Percentiles rank a stretch among this genome's conserved stretches.
Evolutionary conservation across 2,797 vertebrate species (phyloP).

Genomic region (Danio jaintianensis): DNA sequence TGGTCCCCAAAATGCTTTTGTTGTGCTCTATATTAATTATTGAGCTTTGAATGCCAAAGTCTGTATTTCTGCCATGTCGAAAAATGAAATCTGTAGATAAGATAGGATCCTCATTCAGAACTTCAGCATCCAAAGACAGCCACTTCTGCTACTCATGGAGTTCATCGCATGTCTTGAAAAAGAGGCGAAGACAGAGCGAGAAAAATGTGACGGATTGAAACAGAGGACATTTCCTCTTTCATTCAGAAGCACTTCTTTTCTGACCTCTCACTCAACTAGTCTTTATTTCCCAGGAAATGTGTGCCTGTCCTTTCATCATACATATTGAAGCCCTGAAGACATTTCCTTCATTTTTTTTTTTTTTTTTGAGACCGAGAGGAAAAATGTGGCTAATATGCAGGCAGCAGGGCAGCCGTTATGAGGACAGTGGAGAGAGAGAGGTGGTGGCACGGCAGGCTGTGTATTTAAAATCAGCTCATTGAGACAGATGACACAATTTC

Average conservation of each 20-base stretch:
- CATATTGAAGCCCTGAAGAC: conserved; percentile 55
- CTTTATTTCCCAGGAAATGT: conserved; percentile 49
- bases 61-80: neutral
- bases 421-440: conserved; percentile 56
- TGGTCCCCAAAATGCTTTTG: too few species aligned
- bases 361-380: conserved; percentile 50
- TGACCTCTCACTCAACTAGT: conserved; percentile 33
- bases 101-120: neutral
- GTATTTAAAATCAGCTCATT: conserved; percentile 66
- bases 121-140: conserved; percentile 31
- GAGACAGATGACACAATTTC: conserved; percentile 66
- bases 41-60: conserved; percentile 1
- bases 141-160: conserved; percentile 30
- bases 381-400: conserved; percentile 63
- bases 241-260: conserved; percentile 42
- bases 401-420: conserved; percentile 56
- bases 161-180: conserved; percentile 14
- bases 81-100: conserved; percentile 37
- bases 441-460: conserved; percentile 54
- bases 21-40: too few species aligned
- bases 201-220: conserved; percentile 19
- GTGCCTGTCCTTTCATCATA: conserved; percentile 55
- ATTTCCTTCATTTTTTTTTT: conserved; percentile 36
- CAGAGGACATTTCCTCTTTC: conserved; percentile 31
- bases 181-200: conserved; percentile 4